Evolutionary conservation across 2,888 invertebrate species (phyloP), one percentile per base, ranked within the genome.

Genomic region (Drosophila pegasa): DNA sequence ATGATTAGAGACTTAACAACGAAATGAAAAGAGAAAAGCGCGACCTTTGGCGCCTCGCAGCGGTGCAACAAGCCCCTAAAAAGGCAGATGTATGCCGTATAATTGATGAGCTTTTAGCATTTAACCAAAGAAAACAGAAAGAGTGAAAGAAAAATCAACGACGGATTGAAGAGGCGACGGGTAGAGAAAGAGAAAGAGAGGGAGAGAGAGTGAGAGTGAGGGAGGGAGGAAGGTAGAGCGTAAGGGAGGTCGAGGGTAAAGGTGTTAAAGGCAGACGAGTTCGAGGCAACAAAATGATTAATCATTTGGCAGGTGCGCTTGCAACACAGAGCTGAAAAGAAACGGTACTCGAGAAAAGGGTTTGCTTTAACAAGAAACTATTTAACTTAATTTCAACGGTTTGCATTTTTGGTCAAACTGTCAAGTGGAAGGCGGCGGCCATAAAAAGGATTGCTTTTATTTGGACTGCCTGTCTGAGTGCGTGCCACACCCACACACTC

Each of bases 231-330:
- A 29, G 40, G 31, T 10, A 47, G 45, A 8, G 47, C n/a, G n/a
- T 12, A 0, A 9, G 35, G 3, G 59, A 41, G 52, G 22, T 20
- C 22, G 48, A 50, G 60, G 33, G 55, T 25, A 73, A 78, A 87
- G 83, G 87, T 87, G 83, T 81, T 80, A 71, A 70, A 71, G 69
- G 74, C 72, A 79, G 71, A 68, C 78, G 66, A 55, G 50, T 33
- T 40, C 60, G 43, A 55, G 45, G 59, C 64, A 65, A 78, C 74
- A 80, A 86, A 88, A 89, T 90, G 90, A 90, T 90, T 90, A 90
- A 90, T 90, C 89, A 90, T 90, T 89, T 90, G 90, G 90, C 90
- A 90, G 90, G 90, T 90, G 90, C 80, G 68, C 41, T 71, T 71
- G 60, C 47, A 48, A 20, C 47, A 48, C 14, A 40, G 29, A 50